Base-by-base conservation (phyloP, 2,113 vertebrate genomes). In the Triplophysa siluroides region DNA sequence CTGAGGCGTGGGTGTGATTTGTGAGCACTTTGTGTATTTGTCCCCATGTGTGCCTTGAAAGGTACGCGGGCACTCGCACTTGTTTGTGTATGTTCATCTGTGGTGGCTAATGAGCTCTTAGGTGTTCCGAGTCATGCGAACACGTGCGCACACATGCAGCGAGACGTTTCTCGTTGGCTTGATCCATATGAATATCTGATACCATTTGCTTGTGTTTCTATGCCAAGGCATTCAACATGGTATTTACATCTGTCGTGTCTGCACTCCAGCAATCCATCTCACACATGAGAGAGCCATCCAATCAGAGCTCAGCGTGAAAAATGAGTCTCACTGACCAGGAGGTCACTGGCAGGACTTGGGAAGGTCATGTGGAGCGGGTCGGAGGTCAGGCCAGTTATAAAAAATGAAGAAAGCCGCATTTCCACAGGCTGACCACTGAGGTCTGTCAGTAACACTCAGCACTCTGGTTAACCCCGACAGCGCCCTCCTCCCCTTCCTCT, bases 381-480 rank as follows among this genome's bases (percentile, higher is more conserved):
- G 84, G 84, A 90, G 90, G 91, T 93, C 89, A 91, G 88, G 86
- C 82, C 69, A 82, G 88, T 90, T 82, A 84, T 83, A 4, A 67
- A 83, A 62, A 88, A 76, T 52, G 61, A 29, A 56, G 19, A 63
- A 69, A 67, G 54, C 70, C n/a, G 23, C 52, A 16, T 24, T 75
- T 64, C 52, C 54, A 82, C 18, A 41, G 47, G 23, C 26, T 78
- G 83, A 74, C 56, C 81, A 79, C 29, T 83, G 70, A 19, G 82
- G 64, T 63, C 64, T 45, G 24, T 78, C 24, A 33, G 24, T 62
- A 58, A 70, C 82, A 54, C 58, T 65, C 54, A 68, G 50, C 52
- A 43, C 79, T 45, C 88, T 82, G 82, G 83, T 83, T 72, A 78
- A 83, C 81, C 69, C 65, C 41, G 26, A 43, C 56, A 38, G 47